Percentiles rank a stretch among this genome's conserved stretches.
These are phyloP conservation scores for Platygyra sinensis DNA, from an alignment of 64 coral and sea anemone species.

Conservation along the genomic window DNA sequence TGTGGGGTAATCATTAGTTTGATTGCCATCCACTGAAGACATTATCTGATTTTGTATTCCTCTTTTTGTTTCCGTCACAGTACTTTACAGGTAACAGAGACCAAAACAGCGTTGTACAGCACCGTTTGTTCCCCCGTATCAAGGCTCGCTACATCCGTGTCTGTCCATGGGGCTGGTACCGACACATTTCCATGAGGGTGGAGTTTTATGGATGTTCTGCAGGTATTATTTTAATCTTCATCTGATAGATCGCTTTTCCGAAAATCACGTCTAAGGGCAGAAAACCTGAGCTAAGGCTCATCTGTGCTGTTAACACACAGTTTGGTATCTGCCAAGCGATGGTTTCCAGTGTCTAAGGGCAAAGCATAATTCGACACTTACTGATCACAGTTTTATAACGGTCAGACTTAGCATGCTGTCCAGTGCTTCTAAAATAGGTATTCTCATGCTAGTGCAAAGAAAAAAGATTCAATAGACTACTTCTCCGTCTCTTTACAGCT, in stretches of 20 bases:
- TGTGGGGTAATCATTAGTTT: not conserved
- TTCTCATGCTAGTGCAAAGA: no score
- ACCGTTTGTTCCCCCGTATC: slow-evolving; percentile 57
- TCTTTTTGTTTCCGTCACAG: not conserved
- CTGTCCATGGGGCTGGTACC: slow-evolving; percentile 48
- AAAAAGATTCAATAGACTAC: no score
- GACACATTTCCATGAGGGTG: slow-evolving; percentile 51
- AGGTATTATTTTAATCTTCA: not conserved
- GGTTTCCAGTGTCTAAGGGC: no score
- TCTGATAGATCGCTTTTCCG: not conserved
- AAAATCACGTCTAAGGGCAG: no score
- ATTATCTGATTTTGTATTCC: not conserved
- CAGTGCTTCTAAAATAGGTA: no score
- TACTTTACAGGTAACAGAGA: slow-evolving; percentile 49
- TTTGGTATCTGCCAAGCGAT: no score
- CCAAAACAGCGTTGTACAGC: slow-evolving; percentile 31
- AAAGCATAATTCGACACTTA: no score
- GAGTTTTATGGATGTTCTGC: slow-evolving; percentile 66
- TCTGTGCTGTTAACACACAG: not conserved
- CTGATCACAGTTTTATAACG: no score
- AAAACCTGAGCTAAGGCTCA: not conserved
- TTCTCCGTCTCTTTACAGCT: no score
- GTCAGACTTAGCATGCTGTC: no score
- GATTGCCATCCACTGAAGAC: not conserved
- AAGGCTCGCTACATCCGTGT: slow-evolving; percentile 36